Conservation (phyloP, 2,113 vertebrate genomes). For the Dipodomys ordii region DNA sequence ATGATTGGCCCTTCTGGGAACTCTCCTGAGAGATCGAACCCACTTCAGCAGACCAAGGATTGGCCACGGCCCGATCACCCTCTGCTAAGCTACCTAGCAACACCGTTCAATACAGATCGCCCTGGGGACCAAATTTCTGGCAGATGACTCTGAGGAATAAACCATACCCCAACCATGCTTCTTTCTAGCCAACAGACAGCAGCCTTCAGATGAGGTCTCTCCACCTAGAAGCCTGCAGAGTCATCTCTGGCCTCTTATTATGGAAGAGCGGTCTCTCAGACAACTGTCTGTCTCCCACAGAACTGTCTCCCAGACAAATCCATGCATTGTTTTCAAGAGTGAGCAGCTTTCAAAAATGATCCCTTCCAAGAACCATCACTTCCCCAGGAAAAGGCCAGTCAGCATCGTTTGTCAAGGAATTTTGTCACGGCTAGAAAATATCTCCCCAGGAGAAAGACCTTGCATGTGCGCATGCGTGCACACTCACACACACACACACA, state of each 20-base stretch:
- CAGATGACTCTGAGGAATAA: too few relatives aligned
- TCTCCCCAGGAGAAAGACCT: not conserved
- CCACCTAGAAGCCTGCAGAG: accelerated
- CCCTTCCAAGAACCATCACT: not conserved
- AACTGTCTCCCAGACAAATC: not conserved
- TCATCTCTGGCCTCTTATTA: not conserved
- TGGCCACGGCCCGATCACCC: not conserved
- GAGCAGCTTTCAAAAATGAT: conserved; percentile 37
- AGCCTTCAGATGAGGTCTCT: not conserved
- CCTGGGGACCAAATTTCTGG: not conserved
- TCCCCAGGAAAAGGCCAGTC: not conserved
- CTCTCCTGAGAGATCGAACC: not conserved
- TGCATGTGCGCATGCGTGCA: not conserved
- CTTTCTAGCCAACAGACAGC: not conserved
- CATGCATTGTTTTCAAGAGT: not conserved
- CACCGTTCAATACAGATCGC: not conserved
- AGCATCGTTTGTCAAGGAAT: conserved; percentile 19
- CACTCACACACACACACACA: not conserved
- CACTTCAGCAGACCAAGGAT: not conserved
- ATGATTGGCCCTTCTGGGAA: not conserved
- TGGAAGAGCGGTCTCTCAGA: not conserved
- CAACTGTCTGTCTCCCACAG: not conserved
- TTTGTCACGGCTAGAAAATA: not conserved
- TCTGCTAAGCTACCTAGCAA: not conserved
- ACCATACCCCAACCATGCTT: too few relatives aligned